Percentiles rank a stretch among this genome's conserved stretches.
Conservation (phyloP, 1,140 invertebrate genomes). For the Plectrocnemia conspersa region DNA sequence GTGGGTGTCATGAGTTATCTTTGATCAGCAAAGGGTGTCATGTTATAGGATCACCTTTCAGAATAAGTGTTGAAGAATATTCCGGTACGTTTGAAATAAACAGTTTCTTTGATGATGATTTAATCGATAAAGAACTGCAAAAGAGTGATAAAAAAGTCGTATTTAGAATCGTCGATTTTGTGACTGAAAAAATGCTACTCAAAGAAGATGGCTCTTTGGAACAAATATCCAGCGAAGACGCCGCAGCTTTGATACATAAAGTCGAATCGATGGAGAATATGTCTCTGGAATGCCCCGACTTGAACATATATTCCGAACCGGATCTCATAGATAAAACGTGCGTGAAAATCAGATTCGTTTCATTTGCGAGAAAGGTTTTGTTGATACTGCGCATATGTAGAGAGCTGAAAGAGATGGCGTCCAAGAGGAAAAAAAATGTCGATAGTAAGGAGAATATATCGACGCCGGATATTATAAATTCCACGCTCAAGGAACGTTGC, state of each 20-base stretch:
- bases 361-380: constrained; percentile 38
- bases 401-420: constrained; percentile 36
- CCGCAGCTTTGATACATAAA: constrained; percentile 16
- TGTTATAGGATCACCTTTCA: constrained; percentile 49
- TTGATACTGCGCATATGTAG: constrained; percentile 43
- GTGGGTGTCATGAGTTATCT: constrained; percentile 48
- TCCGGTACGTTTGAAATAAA: constrained; percentile 39
- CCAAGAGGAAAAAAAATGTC: constrained; percentile 34
- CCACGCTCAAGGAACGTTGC: constrained; percentile 41
- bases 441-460: constrained; percentile 30
- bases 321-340: constrained; percentile 5
- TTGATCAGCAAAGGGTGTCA: constrained; percentile 48
- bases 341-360: constrained; percentile 21
- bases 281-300: constrained; percentile 25
- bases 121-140: constrained; percentile 41
- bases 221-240: constrained; percentile 43
- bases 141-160: constrained; percentile 49
- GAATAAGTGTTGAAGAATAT: constrained; percentile 44
- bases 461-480: constrained; percentile 49
- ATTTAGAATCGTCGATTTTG: constrained; percentile 51
- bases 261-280: constrained; percentile 27
- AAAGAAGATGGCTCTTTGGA: constrained; percentile 50
- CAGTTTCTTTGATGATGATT: constrained; percentile 44
- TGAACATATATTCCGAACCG: constrained; percentile 25
- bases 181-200: constrained; percentile 52